Base-by-base conservation (phyloP, 2,888 invertebrate species). In the Morpho helenor region DNA sequence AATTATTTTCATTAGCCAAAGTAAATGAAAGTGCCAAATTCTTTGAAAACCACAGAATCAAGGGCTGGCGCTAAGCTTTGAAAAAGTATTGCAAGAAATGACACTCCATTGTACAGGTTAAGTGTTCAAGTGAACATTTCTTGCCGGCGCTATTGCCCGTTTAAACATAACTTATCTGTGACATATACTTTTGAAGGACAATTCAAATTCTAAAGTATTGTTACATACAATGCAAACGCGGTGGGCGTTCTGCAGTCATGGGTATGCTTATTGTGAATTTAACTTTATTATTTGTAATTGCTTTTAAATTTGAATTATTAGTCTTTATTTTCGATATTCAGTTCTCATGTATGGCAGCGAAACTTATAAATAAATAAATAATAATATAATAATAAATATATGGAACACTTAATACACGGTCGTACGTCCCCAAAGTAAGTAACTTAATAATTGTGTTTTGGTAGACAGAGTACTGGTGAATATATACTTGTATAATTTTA, bases 31-130 rank as follows among this genome's bases (percentile, higher is more conserved):
- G 1, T 31, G 2, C 31, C 31, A 46, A 48, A 44, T 10, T 9
- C 46, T 54, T 54, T 54, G 54, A 48, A 42, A 47, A 54, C 3
- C 54, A 10, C 10, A 7, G 42, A 48, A 44, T 49, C 68, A 72
- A 75, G 76, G 82, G 58, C 59, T 87, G 88, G 88, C 88, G 88
- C 88, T 88, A 80, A 83, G 62, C 69, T 76, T 73, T 79, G 70
- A 76, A 79, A 81, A 74, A 65, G 64, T 50, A 52, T 62, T 59
- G 51, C 59, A 10, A 49, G 42, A 55, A 49, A 56, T 60, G 50
- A 52, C 42, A 43, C 52, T 49, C 61, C 52, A 61, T 61, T 63
- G 60, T 61, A 31, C 53, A 31, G 43, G 52, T 42, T 61, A 58
- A 56, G 56, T 61, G 58, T 52, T 41, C 50, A 54, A 48, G 48